Evolutionary conservation across 2,113 vertebrate species (phyloP).

Genomic region (Ia io): DNA sequence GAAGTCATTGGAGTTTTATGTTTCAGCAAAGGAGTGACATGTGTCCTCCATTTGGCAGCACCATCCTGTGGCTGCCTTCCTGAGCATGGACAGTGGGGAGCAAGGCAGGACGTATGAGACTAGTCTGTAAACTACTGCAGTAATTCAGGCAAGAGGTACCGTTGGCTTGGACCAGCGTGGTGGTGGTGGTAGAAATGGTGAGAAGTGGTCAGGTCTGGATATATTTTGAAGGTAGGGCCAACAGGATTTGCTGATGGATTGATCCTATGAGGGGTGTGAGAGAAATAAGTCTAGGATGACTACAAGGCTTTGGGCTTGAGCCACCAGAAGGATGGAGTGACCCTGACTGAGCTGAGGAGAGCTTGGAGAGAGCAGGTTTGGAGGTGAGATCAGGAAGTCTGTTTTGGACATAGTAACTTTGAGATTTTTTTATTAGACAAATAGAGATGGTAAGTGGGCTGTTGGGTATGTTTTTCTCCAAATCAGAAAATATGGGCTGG

Average conservation of each 20-base stretch:
- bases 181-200: background rate
- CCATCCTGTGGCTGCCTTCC: background rate
- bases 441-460: background rate
- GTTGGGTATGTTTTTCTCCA: background rate
- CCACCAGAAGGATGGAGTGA: background rate
- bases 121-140: background rate
- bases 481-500: background rate
- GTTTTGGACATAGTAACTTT: background rate
- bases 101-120: background rate
- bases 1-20: background rate
- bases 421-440: background rate
- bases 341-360: background rate
- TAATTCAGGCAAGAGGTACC: background rate
- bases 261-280: background rate
- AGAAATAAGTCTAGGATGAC: background rate
- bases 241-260: background rate
- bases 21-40: background rate
- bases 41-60: background rate
- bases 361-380: background rate
- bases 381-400: background rate
- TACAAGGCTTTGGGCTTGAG: background rate
- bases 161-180: background rate
- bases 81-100: background rate
- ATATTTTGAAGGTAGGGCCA: background rate
- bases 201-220: background rate